Percentiles rank a stretch among this genome's conserved stretches.
Conservation (phyloP, 30 jellyfish, hydroid and myxozoan genomes). For the Turritopsis dohrnii region DNA sequence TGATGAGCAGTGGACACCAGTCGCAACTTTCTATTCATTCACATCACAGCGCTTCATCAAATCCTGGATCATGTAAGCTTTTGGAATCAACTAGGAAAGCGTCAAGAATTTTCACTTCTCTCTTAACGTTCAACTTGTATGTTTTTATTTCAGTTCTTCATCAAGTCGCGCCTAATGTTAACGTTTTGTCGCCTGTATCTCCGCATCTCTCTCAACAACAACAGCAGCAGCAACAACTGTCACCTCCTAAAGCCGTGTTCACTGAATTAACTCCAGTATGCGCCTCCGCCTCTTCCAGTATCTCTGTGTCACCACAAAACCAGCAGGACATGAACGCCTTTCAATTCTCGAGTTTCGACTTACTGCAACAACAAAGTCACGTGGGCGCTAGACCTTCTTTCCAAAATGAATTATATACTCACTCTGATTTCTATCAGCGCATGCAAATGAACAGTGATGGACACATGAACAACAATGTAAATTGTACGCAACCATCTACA, state of each 20-base stretch:
- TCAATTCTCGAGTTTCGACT: not conserved
- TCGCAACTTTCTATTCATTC: not conserved
- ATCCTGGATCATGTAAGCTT: not conserved
- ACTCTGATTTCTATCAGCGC: slow-evolving; percentile 1
- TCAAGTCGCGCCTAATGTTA: not conserved
- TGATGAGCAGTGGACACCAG: not conserved
- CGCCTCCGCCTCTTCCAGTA: not conserved
- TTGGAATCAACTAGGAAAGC: not conserved
- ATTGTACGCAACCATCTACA: not conserved
- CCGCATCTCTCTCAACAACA: not conserved
- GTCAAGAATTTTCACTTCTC: not conserved
- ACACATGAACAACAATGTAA: not conserved
- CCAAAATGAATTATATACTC: not conserved
- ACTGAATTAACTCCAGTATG: slow-evolving; percentile 3
- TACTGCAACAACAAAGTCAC: not conserved
- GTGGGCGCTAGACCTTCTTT: not conserved
- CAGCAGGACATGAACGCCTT: not conserved
- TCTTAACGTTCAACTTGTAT: not conserved
- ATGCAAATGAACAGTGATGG: not conserved
- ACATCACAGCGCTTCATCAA: not conserved
- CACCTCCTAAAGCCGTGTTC: not conserved
- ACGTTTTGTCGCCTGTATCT: not conserved
- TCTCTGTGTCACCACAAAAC: slow-evolving; percentile 4
- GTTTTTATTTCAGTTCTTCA: not conserved
- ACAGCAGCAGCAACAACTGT: not conserved